These are phyloP conservation scores for Megalurothrips usitatus DNA, from an alignment of 2,888 invertebrate species.

Conservation along the genomic window DNA sequence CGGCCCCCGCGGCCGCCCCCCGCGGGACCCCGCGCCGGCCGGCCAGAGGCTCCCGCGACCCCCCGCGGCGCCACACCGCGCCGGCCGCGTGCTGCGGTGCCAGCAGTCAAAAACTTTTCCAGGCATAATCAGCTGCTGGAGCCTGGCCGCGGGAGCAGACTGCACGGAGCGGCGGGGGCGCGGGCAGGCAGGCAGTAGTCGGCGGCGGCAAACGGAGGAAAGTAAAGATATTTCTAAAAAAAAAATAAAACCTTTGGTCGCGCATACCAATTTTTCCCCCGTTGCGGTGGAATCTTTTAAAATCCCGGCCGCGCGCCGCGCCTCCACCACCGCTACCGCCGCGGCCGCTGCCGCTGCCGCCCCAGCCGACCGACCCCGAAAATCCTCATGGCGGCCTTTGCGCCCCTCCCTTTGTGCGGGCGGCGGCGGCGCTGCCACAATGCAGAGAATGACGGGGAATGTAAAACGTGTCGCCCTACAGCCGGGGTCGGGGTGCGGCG, in stretches of 20 bases:
- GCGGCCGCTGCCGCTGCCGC: background rate
- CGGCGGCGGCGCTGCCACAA: background rate
- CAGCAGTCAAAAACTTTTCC: too few species aligned
- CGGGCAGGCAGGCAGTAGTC: too few species aligned
- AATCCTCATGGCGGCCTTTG: too few species aligned
- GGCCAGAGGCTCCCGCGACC: too few species aligned
- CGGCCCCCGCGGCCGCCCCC: too few species aligned
- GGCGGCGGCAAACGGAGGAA: background rate
- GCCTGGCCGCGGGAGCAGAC: too few species aligned
- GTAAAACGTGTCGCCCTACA: background rate
- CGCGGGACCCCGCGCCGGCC: too few species aligned
- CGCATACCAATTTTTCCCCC: background rate
- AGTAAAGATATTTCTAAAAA: background rate
- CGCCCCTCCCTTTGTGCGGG: too few species aligned
- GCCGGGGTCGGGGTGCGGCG: background rate
- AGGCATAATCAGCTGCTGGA: too few species aligned
- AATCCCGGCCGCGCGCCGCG: background rate
- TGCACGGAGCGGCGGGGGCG: too few species aligned
- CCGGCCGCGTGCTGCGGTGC: too few species aligned
- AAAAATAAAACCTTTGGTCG: background rate
- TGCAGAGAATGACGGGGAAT: background rate
- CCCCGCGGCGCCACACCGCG: too few species aligned
- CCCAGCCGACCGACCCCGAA: background rate
- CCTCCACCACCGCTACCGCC: background rate
- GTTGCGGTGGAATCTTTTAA: background rate